Percentiles rank a stretch among this genome's conserved stretches.
phyloP scores from a whole-genome alignment of 2,888 invertebrate genomes.

The Drosophila subquinaria region DNA sequence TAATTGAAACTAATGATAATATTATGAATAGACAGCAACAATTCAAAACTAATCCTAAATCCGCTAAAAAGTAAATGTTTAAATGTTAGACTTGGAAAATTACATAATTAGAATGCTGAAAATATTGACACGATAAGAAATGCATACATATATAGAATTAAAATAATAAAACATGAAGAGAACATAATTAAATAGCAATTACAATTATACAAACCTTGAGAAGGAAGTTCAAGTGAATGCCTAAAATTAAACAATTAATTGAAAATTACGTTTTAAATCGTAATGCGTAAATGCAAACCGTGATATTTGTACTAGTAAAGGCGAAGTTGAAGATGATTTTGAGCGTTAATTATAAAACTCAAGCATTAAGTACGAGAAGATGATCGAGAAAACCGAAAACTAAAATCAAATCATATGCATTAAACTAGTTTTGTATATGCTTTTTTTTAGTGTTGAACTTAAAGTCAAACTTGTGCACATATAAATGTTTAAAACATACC shows the following conservation, averaged over 20 bases:
- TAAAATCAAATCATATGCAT: constrained; percentile 53
- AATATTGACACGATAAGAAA: constrained; percentile 27
- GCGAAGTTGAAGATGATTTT: constrained; percentile 49
- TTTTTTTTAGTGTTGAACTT: constrained; percentile 78
- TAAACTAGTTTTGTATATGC: constrained; percentile 77
- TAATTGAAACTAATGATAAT: constrained; percentile 36
- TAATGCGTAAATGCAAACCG: constrained; percentile 73
- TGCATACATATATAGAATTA: constrained; percentile 33
- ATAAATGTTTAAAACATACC: constrained; percentile 76
- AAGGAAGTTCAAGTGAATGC: constrained; percentile 36
- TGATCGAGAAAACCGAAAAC: constrained; percentile 23
- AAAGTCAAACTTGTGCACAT: constrained; percentile 80
- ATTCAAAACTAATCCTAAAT: constrained; percentile 10
- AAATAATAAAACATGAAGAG: constrained; percentile 2
- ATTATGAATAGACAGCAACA: constrained; percentile 30
- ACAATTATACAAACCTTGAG: constrained; percentile 48
- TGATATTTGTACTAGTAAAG: constrained; percentile 84
- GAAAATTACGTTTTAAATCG: constrained; percentile 54
- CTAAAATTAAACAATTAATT: constrained; percentile 52
- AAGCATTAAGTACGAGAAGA: constrained; percentile 36
- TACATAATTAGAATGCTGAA: constrained; percentile 53
- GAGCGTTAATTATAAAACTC: constrained; percentile 57
- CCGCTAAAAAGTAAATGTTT: constrained; percentile 41
- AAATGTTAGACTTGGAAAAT: constrained; percentile 48
- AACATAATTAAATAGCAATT: constrained; percentile 21